Percentiles rank a stretch among this genome's conserved stretches.
phyloP scores from a whole-genome alignment of 2,113 vertebrate species.

The Grus americana region DNA sequence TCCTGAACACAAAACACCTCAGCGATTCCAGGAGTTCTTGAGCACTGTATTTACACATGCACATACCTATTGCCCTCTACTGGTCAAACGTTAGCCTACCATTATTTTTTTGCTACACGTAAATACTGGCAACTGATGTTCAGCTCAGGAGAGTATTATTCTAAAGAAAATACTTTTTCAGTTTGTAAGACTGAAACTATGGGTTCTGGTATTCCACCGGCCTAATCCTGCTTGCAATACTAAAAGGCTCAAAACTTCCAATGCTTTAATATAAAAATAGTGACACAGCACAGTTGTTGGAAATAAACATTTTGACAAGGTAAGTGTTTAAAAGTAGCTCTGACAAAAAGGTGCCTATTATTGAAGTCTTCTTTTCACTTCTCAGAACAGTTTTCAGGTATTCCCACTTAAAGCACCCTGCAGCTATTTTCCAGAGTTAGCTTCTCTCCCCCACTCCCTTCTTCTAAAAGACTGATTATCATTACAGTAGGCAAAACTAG shows the following conservation, averaged over 20 bases:
- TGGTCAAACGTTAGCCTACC: not conserved
- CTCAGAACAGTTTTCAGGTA: not conserved
- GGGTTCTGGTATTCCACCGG: not conserved
- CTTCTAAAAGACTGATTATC: not conserved
- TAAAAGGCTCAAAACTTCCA: not conserved
- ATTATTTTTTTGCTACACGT: too few relatives aligned
- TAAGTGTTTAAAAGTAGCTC: not conserved
- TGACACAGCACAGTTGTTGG: not conserved
- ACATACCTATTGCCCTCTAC: conserved; percentile 34
- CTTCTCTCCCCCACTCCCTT: accelerated
- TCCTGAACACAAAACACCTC: not conserved
- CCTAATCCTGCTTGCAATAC: not conserved
- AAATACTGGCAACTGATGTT: not conserved
- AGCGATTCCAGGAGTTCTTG: accelerated
- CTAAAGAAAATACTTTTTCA: not conserved
- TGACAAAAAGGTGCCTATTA: not conserved
- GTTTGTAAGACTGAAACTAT: not conserved
- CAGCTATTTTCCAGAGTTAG: not conserved
- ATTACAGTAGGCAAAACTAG: not conserved
- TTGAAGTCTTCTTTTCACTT: not conserved
- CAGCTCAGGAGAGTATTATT: accelerated
- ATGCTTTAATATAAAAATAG: accelerated
- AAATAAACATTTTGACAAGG: not conserved
- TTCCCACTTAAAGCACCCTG: not conserved
- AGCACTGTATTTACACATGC: not conserved